These are phyloP conservation scores for Ciconia maguari DNA, from an alignment of 2,113 vertebrate genomes.

Conservation along the genomic window DNA sequence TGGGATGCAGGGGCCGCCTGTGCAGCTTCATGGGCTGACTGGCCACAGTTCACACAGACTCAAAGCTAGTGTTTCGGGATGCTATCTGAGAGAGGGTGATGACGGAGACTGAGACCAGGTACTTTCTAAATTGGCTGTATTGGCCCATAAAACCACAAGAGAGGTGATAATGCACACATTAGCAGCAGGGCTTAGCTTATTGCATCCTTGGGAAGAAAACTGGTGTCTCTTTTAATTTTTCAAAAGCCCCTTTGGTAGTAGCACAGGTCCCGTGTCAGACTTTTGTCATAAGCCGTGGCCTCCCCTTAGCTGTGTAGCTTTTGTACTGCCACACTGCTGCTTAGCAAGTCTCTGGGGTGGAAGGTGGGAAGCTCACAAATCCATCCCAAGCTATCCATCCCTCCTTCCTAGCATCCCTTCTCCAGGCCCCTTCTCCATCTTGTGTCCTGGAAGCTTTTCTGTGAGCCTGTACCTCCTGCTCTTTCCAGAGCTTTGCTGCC, in stretches of 20 bases:
- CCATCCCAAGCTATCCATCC: neutral
- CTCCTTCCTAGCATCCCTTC: neutral
- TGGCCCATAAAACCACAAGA: conserved; percentile 29
- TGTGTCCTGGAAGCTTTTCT: neutral
- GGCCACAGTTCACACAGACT: conserved; percentile 20
- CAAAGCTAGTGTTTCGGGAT: conserved; percentile 34
- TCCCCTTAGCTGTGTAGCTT: neutral
- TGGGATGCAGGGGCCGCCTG: neutral
- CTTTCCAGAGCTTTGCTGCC: neutral
- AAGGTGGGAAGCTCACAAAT: neutral
- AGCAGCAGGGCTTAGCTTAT: neutral
- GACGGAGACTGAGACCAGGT: conserved; percentile 11
- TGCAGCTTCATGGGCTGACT: neutral
- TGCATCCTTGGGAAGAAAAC: neutral
- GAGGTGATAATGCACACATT: neutral
- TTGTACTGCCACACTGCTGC: neutral
- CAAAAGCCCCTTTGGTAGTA: neutral
- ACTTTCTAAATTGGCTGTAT: conserved; percentile 48
- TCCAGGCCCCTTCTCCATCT: neutral
- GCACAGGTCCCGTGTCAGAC: neutral
- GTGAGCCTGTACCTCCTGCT: neutral
- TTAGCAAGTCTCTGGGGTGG: neutral
- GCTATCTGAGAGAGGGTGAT: neutral
- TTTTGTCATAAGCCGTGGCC: neutral
- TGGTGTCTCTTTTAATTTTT: neutral